Evolutionary conservation across 2,797 vertebrate genomes (phyloP).

Genomic region (Microhierax caerulescens): DNA sequence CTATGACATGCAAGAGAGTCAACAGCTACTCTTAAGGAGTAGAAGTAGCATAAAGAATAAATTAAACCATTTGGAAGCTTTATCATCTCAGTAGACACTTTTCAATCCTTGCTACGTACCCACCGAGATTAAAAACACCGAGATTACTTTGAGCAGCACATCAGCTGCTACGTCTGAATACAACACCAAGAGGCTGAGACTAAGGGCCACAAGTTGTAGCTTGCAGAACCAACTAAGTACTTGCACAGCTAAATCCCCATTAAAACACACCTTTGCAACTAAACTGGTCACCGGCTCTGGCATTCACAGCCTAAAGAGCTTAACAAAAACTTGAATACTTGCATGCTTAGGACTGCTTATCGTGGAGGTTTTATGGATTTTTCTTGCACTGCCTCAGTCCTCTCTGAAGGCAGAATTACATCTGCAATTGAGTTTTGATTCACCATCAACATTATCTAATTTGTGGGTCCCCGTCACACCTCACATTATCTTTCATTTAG

Average conservation of each 20-base stretch:
- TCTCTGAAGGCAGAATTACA: not conserved
- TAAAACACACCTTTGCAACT: not conserved
- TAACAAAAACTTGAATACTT: not conserved
- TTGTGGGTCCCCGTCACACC: fast-evolving
- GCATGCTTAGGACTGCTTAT: not conserved
- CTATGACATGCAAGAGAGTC: not conserved
- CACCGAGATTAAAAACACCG: not conserved
- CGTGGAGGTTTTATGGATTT: not conserved
- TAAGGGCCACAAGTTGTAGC: not conserved
- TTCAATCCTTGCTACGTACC: not conserved
- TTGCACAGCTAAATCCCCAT: not conserved
- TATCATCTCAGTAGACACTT: not conserved
- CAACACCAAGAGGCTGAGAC: not conserved
- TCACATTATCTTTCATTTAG: fast-evolving
- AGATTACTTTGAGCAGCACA: not conserved
- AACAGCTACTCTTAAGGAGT: not conserved
- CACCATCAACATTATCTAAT: fast-evolving
- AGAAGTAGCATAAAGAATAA: not conserved
- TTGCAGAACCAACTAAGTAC: not conserved
- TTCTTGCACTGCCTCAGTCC: not conserved
- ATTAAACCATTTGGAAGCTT: not conserved
- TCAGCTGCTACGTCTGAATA: not conserved
- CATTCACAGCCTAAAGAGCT: not conserved
- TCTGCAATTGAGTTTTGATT: not conserved
- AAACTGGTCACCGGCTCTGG: fast-evolving